Evolutionary conservation across 2,113 vertebrate genomes (phyloP), one percentile per base, ranked within the genome.

Genomic region (Andinoacara biseriatus): DNA sequence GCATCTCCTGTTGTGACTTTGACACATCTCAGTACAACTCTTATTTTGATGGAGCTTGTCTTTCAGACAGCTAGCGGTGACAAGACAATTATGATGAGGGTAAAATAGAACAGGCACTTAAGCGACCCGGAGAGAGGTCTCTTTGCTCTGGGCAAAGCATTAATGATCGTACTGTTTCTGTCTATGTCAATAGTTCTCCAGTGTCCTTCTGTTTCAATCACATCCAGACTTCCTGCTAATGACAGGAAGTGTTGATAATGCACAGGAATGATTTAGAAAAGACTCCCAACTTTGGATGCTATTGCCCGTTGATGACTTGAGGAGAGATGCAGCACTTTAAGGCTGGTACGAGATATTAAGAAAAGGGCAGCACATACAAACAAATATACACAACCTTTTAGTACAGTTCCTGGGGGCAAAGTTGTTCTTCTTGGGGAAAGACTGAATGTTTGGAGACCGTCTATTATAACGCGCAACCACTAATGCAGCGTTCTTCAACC

Each of bases 111-210:
- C 86, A 80, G 87, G 77, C 89, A 84, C 91, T 93, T 90, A 90
- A 81, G 87, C 92, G 91, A 89, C 86, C 63, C 33, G 10, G 60
- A 74, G 85, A 90, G 90, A 88, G 85, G 82, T 77, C 59, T 80
- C 35, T 84, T 85, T 87, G 90, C 87, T 87, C 83, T 82, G 83
- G 87, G 83, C 84, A 77, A 84, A 89, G 80, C 80, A 86, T 67
- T 88, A 91, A 93, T 83, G 83, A 90, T 85, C 88, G 86, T 84
- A 90, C 90, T 91, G 93, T 92, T 87, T 93, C 74, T 81, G 87
- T 91, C 87, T 83, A 77, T 90, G 90, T 92, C 91, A 87, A 86
- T 90, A 89, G 88, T 82, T 84, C 88, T 88, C 59, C 46, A 54
- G 81, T 58, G 61, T 89, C 86, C 87, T 78, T 93, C 87, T 56